Evolutionary conservation across 2,797 vertebrate genomes (phyloP).

Genomic region (Paedocypris micromegethes): DNA sequence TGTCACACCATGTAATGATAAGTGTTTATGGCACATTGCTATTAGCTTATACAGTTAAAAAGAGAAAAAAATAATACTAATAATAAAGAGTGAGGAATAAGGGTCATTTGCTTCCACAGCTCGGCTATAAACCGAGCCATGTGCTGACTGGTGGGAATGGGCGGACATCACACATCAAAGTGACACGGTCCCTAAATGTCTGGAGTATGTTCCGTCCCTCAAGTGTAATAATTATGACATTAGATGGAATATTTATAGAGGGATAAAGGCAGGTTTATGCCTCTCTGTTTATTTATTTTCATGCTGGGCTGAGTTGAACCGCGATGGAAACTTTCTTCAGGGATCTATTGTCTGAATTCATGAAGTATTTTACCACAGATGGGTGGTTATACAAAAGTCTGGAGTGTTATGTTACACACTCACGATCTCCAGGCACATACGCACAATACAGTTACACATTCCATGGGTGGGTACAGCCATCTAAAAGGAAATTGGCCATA

Average conservation of each 20-base stretch:
- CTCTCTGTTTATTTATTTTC: slow-evolving; percentile 73
- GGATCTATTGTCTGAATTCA: slow-evolving; percentile 15
- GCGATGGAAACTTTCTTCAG: slow-evolving; percentile 25
- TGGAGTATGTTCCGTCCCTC: slow-evolving; percentile 50
- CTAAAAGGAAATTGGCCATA: slow-evolving; percentile 15
- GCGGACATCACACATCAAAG: slow-evolving; percentile 64
- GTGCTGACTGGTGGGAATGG: slow-evolving; percentile 64
- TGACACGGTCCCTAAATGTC: slow-evolving; percentile 47
- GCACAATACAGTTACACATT: slow-evolving; percentile 25
- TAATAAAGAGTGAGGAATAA: slow-evolving; percentile 38
- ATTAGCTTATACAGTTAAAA: slow-evolving; percentile 16
- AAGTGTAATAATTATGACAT: slow-evolving; percentile 67
- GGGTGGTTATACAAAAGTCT: slow-evolving; percentile 28
- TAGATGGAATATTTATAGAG: slow-evolving; percentile 70
- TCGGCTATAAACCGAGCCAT: slow-evolving; percentile 70
- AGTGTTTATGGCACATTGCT: slow-evolving; percentile 6
- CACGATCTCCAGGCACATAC: slow-evolving; percentile 8
- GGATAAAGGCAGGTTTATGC: slow-evolving; percentile 70
- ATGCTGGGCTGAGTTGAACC: slow-evolving; percentile 22
- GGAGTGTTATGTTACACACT: slow-evolving; percentile 11
- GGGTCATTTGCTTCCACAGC: slow-evolving; percentile 64
- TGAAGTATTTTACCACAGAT: slow-evolving; percentile 34
- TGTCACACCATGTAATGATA: slow-evolving; percentile 23
- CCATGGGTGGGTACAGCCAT: neutral
- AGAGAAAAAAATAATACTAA: slow-evolving; percentile 4